Evolutionary conservation across 1,140 invertebrate genomes (phyloP).

Genomic region (Apis laboriosa): DNA sequence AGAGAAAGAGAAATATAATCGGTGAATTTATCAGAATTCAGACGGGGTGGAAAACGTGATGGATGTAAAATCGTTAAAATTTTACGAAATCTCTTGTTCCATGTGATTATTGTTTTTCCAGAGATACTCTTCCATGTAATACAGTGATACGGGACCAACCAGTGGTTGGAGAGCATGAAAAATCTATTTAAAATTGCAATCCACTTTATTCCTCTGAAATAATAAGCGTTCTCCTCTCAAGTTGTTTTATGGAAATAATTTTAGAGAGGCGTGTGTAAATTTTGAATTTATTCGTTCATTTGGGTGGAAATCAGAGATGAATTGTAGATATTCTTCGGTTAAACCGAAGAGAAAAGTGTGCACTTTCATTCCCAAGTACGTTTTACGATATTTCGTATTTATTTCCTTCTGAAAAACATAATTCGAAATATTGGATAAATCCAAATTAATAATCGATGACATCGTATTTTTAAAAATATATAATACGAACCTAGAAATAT

Average conservation of each 20-base stretch:
- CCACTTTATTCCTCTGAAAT: neutral
- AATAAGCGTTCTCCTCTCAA: neutral
- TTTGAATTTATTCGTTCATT: neutral
- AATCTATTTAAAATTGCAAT: slow-evolving; percentile 5
- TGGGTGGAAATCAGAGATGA: neutral
- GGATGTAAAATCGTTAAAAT: slow-evolving; percentile 3
- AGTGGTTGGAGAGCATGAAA: neutral
- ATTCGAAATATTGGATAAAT: neutral
- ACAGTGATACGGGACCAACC: neutral
- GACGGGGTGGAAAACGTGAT: neutral
- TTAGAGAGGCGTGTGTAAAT: neutral
- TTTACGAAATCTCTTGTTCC: neutral
- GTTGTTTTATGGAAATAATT: neutral
- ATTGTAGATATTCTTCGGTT: neutral
- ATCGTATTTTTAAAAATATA: too few relatives aligned
- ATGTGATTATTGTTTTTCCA: slow-evolving; percentile 13
- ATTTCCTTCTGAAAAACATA: neutral
- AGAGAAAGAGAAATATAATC: neutral
- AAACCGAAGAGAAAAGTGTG: neutral
- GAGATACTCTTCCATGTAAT: neutral
- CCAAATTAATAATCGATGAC: too few relatives aligned
- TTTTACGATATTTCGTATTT: too few relatives aligned
- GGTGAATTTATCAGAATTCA: slow-evolving; percentile 7
- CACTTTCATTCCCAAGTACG: neutral
- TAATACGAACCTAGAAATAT: too few relatives aligned